Evolutionary conservation across 2,113 vertebrate genomes (phyloP), one percentile per base, ranked within the genome.

Genomic region (Pampusana beccarii): DNA sequence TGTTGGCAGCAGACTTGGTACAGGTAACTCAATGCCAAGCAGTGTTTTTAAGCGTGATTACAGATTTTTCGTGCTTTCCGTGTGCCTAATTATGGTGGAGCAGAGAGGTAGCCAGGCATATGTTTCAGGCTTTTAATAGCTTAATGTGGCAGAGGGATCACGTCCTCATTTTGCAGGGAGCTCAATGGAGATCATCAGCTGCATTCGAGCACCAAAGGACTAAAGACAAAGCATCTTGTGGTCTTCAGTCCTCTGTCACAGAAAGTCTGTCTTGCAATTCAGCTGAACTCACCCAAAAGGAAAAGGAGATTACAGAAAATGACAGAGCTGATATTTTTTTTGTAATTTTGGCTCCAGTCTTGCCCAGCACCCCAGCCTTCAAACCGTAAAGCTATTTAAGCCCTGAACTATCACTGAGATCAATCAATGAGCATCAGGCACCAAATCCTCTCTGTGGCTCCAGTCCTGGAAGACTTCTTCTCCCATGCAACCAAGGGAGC

Each of bases 21-120:
- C 31, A 56, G 29, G 85, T 91, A 95, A 82, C 53, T 48, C 70
- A 86, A 94, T 8, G 70, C 88, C 85, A n/a, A 65, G 78, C 19
- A 24, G 10, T 0, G 33, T 40, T 81, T 92, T 86, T 7, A 9
- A 67, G 38, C 0, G 0, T 34, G 53, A 79, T 86, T 89, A 9
- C 11, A 10, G 29, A 6, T 88, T 80, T 66, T 91, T 10, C 56
- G 11, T 67, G 51, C 36, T 88, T 61, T 71, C 72, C 46, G 5
- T 5, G 0, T 66, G 64, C 82, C 80, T 80, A 18, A 88, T 86
- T 77, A 20, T 0, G 3, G 36, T 6, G 66, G 44, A 53, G 11
- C 26, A 3, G 71, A 0, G 46, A 75, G 75, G 72, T 24, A 86
- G 31, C 10, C 64, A 62, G 80, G 91, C 36, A 2, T 16, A n/a